Conservation (phyloP, 1,140 invertebrate genomes). For the Drosophila ananassae region DNA sequence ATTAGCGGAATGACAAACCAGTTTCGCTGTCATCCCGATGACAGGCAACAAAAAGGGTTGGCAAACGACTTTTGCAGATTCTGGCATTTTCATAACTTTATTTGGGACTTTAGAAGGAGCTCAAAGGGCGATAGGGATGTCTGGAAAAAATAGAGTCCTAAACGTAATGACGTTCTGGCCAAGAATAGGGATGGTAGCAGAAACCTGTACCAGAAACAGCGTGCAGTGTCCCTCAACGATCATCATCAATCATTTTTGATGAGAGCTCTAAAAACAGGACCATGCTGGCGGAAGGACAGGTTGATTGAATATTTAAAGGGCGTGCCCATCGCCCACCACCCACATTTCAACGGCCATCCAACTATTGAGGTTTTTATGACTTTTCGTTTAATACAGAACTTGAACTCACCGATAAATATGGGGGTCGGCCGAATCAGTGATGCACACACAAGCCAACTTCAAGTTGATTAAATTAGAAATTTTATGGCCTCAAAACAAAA, state of each 20-base stretch:
- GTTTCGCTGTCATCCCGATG: conserved; percentile 21
- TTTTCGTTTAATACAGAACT: conserved; percentile 30
- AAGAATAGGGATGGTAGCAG: background rate
- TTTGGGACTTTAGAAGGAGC: conserved; percentile 6
- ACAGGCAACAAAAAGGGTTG: conserved; percentile 31
- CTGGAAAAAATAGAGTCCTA: background rate
- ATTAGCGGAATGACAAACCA: conserved; percentile 50
- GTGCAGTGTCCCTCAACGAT: background rate
- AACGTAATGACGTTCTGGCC: conserved; percentile 30
- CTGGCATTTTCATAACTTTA: conserved; percentile 38
- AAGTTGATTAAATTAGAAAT: conserved; percentile 80
- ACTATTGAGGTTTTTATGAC: conserved; percentile 52
- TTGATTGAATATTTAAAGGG: conserved; percentile 1
- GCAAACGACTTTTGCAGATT: conserved; percentile 10
- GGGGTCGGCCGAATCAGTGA: conserved; percentile 8
- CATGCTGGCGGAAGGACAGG: background rate
- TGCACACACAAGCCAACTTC: conserved; percentile 26
- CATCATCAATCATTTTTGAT: conserved; percentile 73
- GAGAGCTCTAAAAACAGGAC: conserved; percentile 3
- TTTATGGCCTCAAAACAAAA: conserved; percentile 63
- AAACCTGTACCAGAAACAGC: background rate
- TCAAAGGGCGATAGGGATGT: background rate
- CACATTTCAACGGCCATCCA: background rate
- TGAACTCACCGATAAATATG: conserved; percentile 25
- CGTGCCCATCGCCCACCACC: background rate